phyloP scores from a whole-genome alignment of 2,113 vertebrate genomes.

The Oxygymnocypris stewartii region DNA sequence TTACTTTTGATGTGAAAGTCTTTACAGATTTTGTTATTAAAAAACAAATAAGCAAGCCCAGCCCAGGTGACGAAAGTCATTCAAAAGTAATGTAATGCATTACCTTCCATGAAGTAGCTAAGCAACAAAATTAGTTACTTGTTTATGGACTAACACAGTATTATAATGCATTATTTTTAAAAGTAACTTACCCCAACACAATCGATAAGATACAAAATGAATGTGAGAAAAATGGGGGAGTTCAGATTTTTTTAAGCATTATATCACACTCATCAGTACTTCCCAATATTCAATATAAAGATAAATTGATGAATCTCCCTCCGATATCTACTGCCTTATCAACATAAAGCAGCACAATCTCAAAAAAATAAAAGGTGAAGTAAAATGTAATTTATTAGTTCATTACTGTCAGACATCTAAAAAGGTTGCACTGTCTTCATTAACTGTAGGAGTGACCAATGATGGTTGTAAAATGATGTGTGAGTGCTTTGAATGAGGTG shows the following conservation, averaged over 20 bases:
- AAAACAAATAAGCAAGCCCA: too few species aligned
- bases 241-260: not conserved
- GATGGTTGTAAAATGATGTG: slow-evolving; percentile 13
- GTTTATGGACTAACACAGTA: too few species aligned
- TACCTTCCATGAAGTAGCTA: too few species aligned
- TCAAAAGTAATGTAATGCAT: too few species aligned
- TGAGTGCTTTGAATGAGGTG: not conserved
- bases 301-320: not conserved
- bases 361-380: not conserved
- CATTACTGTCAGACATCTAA: not conserved
- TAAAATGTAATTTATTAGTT: not conserved
- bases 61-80: too few species aligned
- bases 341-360: not conserved
- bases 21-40: too few species aligned
- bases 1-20: too few species aligned
- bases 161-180: not conserved
- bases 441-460: slow-evolving; percentile 3
- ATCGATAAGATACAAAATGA: not conserved
- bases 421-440: not conserved
- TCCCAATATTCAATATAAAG: too few species aligned
- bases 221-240: not conserved
- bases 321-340: not conserved
- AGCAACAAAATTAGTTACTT: too few species aligned
- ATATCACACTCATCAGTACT: not conserved
- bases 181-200: not conserved